Conservation (phyloP, 2,888 invertebrate species). For the Agriotes lineatus region DNA sequence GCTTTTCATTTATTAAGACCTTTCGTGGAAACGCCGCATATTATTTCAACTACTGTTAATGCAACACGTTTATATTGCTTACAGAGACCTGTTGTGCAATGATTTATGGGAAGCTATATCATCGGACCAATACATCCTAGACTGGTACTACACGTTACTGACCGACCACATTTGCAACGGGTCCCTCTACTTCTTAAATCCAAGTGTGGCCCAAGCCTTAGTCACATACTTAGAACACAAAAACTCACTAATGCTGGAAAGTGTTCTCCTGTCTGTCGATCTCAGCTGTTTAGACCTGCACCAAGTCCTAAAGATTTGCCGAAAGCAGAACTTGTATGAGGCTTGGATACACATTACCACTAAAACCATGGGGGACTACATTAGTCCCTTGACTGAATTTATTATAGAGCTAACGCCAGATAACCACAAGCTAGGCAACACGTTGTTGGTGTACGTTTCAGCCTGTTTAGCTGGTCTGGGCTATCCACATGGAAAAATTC, state of each 20-base stretch:
- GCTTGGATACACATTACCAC: slow-evolving; percentile 83
- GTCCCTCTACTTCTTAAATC: slow-evolving; percentile 73
- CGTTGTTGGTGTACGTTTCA: slow-evolving; percentile 86
- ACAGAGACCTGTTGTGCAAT: slow-evolving; percentile 72
- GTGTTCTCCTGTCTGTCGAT: slow-evolving; percentile 79
- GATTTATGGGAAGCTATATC: slow-evolving; percentile 74
- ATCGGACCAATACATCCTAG: slow-evolving; percentile 64
- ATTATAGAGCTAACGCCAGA: slow-evolving; percentile 68
- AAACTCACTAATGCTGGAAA: slow-evolving; percentile 74
- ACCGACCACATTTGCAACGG: slow-evolving; percentile 79
- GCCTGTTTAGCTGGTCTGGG: slow-evolving; percentile 89
- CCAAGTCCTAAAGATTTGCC: slow-evolving; percentile 71
- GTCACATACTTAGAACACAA: slow-evolving; percentile 75
- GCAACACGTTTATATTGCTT: too few species aligned
- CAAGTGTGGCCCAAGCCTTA: slow-evolving; percentile 79
- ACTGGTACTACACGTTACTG: slow-evolving; percentile 75
- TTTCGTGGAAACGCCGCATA: too few species aligned
- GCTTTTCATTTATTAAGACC: too few species aligned
- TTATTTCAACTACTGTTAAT: too few species aligned
- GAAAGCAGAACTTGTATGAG: slow-evolving; percentile 75
- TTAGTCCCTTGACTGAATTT: slow-evolving; percentile 79
- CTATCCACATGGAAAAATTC: slow-evolving; percentile 83
- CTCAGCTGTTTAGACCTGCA: slow-evolving; percentile 83
- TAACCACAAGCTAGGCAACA: slow-evolving; percentile 79
- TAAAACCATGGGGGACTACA: slow-evolving; percentile 80